These are phyloP conservation scores for Glossophaga mutica DNA, from an alignment of 2,797 vertebrate species.

Conservation along the genomic window DNA sequence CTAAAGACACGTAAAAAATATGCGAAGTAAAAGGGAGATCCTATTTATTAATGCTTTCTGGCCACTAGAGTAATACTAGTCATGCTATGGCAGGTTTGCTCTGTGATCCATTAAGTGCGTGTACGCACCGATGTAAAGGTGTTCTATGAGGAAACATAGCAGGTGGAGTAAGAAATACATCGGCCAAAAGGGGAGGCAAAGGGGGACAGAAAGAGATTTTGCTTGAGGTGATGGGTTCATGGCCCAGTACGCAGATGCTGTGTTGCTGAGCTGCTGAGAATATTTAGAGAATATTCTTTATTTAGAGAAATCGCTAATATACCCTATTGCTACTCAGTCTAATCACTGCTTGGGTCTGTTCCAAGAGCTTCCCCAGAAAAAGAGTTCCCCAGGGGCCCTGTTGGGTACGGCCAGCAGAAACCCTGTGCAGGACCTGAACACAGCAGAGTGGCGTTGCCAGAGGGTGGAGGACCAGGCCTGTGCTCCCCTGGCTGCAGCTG, in stretches of 20 bases:
- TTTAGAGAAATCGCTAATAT: not conserved
- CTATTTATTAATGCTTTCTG: not conserved
- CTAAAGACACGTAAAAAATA: not conserved
- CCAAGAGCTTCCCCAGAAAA: not conserved
- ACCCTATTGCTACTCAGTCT: too few relatives aligned
- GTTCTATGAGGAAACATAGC: not conserved
- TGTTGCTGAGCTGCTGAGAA: too few relatives aligned
- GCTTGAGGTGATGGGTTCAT: too few relatives aligned
- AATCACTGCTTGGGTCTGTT: not conserved
- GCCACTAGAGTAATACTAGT: not conserved
- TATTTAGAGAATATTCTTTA: too few relatives aligned
- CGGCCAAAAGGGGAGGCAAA: not conserved
- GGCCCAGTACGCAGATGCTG: too few relatives aligned
- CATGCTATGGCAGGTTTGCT: not conserved
- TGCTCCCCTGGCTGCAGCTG: not conserved
- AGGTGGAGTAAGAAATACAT: not conserved
- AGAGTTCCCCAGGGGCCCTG: too few relatives aligned
- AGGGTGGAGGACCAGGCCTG: too few relatives aligned
- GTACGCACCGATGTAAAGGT: not conserved
- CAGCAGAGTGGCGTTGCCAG: not conserved
- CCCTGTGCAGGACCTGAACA: not conserved
- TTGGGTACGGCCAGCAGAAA: too few relatives aligned
- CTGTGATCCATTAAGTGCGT: not conserved
- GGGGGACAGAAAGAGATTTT: too few relatives aligned
- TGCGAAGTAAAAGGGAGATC: not conserved